These are phyloP conservation scores for Pasiphila rectangulata DNA, from an alignment of 2,888 invertebrate species.

Conservation along the genomic window DNA sequence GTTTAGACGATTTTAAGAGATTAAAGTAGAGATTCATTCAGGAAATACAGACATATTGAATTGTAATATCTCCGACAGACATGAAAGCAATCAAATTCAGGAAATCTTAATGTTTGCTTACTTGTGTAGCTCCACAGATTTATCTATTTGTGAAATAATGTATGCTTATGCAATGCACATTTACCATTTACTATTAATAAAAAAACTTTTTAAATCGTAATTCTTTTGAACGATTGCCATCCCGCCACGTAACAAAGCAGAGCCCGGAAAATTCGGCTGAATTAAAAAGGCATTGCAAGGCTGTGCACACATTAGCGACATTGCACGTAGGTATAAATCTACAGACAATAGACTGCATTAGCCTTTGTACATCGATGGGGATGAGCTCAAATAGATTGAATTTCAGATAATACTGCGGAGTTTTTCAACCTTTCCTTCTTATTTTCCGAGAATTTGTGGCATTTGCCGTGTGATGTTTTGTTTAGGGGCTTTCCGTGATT, in stretches of 20 bases:
- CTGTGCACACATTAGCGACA: constrained; percentile 73
- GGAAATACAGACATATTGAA: too few species aligned
- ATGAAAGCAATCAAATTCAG: too few species aligned
- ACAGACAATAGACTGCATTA: constrained; percentile 69
- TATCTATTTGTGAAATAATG: too few species aligned
- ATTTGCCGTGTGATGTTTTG: constrained; percentile 37
- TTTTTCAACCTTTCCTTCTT: constrained; percentile 56
- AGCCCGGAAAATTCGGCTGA: constrained; percentile 47
- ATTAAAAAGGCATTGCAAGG: constrained; percentile 65
- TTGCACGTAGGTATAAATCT: constrained; percentile 72
- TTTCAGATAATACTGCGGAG: constrained; percentile 72
- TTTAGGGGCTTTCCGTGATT: constrained; percentile 33
- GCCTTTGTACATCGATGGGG: constrained; percentile 73
- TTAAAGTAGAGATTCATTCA: too few species aligned
- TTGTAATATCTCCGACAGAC: too few species aligned
- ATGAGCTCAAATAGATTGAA: constrained; percentile 75
- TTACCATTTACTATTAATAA: too few species aligned
- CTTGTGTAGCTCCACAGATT: too few species aligned
- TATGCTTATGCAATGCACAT: too few species aligned
- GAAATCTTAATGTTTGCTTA: too few species aligned
- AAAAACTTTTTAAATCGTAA: too few species aligned
- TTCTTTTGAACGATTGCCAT: too few species aligned
- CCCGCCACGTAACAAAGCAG: constrained; percentile 8
- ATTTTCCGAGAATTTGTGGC: constrained; percentile 46
- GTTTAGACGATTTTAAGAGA: too few species aligned